Percentiles rank a stretch among this genome's conserved stretches.
phyloP scores from a whole-genome alignment of 2,797 vertebrate genomes.

The Cottoperca gobio region DNA sequence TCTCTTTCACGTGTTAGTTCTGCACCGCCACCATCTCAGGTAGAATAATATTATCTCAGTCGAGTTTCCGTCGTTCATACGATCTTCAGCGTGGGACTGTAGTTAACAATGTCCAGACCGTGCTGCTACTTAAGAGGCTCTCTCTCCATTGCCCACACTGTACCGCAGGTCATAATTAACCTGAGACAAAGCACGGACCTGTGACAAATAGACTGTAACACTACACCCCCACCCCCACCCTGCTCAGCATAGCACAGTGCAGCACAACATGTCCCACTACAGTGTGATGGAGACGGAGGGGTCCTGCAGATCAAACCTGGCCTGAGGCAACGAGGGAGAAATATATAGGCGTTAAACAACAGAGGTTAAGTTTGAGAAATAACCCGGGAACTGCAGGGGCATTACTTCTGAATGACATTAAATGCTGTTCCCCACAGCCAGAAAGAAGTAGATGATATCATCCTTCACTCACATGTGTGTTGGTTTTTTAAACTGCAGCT shows the following conservation, averaged over 20 bases:
- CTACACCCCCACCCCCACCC: slow-evolving; percentile 49
- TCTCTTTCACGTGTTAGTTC: slow-evolving; percentile 12
- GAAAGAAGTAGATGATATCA: slow-evolving; percentile 44
- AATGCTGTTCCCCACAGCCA: slow-evolving; percentile 42
- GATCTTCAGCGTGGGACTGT: slow-evolving; percentile 57
- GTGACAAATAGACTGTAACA: slow-evolving; percentile 81
- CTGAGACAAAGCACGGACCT: slow-evolving; percentile 78
- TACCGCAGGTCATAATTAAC: slow-evolving; percentile 81
- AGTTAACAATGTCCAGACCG: slow-evolving; percentile 71
- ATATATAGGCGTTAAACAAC: slow-evolving; percentile 37
- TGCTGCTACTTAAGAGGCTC: slow-evolving; percentile 52
- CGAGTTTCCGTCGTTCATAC: slow-evolving; percentile 51
- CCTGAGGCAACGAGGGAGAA: slow-evolving; percentile 50
- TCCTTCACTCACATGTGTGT: slow-evolving; percentile 44
- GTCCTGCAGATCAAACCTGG: slow-evolving; percentile 43
- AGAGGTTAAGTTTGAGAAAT: slow-evolving; percentile 42
- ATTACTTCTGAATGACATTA: slow-evolving; percentile 57
- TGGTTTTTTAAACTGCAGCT: slow-evolving; percentile 69
- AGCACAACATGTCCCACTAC: slow-evolving; percentile 17
- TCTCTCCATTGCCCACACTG: slow-evolving; percentile 49
- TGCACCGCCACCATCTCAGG: slow-evolving; percentile 32
- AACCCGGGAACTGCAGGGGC: slow-evolving; percentile 37
- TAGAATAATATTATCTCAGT: slow-evolving; percentile 73
- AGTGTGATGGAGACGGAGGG: slow-evolving; percentile 47
- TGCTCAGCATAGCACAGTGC: slow-evolving; percentile 23